Conservation (phyloP, 2,113 vertebrate species). For the Peucedramus taeniatus region DNA sequence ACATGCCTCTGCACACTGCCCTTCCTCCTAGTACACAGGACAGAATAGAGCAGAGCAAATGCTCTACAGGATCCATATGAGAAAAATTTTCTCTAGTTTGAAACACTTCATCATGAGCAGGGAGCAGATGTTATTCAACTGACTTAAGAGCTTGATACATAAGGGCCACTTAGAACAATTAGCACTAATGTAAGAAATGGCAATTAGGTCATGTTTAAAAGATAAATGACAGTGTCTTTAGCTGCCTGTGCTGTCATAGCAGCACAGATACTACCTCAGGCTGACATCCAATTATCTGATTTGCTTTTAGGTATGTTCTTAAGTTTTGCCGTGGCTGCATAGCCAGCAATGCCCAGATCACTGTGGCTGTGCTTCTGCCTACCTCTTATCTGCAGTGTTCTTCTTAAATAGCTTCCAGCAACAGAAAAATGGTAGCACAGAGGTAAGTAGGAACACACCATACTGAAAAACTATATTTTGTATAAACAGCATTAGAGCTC, state of each 20-base stretch:
- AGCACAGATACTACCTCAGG: background rate
- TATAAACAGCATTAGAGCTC: background rate
- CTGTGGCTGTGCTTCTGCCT: background rate
- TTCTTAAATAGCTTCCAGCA: background rate
- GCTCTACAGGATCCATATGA: background rate
- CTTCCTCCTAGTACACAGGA: background rate
- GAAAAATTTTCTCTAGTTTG: background rate
- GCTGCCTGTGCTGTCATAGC: background rate
- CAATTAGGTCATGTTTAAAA: background rate
- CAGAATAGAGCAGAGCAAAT: background rate
- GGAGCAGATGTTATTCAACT: background rate
- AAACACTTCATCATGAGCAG: background rate
- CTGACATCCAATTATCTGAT: background rate
- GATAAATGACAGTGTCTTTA: background rate
- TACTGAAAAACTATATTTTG: background rate
- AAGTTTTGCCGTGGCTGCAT: background rate
- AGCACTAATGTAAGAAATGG: background rate
- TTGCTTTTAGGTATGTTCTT: background rate
- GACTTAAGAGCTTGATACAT: background rate
- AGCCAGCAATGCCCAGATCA: background rate
- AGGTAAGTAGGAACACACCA: background rate
- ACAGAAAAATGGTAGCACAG: background rate
- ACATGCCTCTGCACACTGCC: background rate
- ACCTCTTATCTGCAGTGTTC: background rate
- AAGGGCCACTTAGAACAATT: background rate